A percentile compares a stretch with the other conserved stretches of the same genome.
Evolutionary conservation across 2,113 vertebrate genomes (phyloP).

Genomic region (Oreochromis aureus): DNA sequence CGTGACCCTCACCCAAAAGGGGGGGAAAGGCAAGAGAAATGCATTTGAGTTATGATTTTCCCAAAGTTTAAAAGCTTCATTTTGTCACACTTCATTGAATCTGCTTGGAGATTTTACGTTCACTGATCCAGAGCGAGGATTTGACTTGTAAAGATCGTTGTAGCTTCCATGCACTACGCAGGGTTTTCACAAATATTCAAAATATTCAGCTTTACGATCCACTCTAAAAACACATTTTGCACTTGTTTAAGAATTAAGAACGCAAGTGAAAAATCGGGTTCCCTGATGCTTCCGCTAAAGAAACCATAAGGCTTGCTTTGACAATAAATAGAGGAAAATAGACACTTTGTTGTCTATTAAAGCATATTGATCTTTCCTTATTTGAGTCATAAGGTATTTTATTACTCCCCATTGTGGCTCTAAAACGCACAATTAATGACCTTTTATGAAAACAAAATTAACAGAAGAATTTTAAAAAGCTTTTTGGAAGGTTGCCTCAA

Average conservation of each 20-base stretch:
- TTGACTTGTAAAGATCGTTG: background rate
- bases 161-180: background rate
- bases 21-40: background rate
- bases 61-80: background rate
- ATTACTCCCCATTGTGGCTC: background rate
- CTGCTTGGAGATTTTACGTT: background rate
- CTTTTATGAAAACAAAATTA: background rate
- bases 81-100: background rate
- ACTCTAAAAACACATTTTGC: background rate
- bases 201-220: background rate
- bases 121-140: background rate
- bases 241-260: slow-evolving; percentile 8
- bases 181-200: background rate
- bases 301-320: background rate
- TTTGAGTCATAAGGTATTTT: background rate
- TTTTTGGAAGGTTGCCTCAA: background rate
- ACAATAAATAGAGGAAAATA: background rate
- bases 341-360: slow-evolving; percentile 4
- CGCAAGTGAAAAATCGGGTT: background rate
- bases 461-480: background rate
- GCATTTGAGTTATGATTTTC: background rate
- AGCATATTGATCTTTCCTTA: background rate
- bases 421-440: background rate
- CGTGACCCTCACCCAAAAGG: background rate
- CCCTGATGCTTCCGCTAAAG: background rate